Conservation (phyloP, 1,140 invertebrate species). For the Kradibia gibbosae region DNA sequence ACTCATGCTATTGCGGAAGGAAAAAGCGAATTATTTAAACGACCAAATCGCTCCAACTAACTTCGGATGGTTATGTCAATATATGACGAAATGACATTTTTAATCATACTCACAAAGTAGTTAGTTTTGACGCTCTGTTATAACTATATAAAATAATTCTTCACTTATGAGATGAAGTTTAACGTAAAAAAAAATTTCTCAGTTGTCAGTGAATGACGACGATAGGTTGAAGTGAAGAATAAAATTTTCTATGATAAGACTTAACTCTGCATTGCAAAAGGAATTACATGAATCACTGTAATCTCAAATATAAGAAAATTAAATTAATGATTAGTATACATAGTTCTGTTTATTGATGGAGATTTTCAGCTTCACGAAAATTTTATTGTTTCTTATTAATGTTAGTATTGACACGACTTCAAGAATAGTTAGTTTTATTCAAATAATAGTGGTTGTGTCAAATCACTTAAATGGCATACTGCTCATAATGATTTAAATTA, state of each 20-base stretch:
- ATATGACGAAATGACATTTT: background rate
- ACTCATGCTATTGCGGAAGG: background rate
- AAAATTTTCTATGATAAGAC: conserved; percentile 18
- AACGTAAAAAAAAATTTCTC: background rate
- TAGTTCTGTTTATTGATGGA: background rate
- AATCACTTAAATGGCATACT: background rate
- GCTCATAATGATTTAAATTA: background rate
- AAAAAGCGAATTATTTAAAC: background rate
- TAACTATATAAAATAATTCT: background rate
- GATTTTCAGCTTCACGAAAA: background rate
- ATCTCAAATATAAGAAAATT: background rate
- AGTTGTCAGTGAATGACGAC: background rate
- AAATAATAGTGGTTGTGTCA: background rate
- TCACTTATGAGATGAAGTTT: background rate
- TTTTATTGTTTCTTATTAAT: background rate
- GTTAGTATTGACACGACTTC: background rate
- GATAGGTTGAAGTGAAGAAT: background rate
- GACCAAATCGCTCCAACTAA: background rate
- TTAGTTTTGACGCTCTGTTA: background rate
- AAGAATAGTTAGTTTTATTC: background rate
- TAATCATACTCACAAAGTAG: background rate
- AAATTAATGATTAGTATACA: background rate
- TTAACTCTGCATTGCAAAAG: background rate
- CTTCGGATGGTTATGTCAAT: background rate
- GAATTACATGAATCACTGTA: background rate